A percentile compares a stretch with the other conserved stretches of the same genome.
Evolutionary conservation across 2,797 vertebrate species (phyloP).

Genomic region (Kryptopterus vitreolus): DNA sequence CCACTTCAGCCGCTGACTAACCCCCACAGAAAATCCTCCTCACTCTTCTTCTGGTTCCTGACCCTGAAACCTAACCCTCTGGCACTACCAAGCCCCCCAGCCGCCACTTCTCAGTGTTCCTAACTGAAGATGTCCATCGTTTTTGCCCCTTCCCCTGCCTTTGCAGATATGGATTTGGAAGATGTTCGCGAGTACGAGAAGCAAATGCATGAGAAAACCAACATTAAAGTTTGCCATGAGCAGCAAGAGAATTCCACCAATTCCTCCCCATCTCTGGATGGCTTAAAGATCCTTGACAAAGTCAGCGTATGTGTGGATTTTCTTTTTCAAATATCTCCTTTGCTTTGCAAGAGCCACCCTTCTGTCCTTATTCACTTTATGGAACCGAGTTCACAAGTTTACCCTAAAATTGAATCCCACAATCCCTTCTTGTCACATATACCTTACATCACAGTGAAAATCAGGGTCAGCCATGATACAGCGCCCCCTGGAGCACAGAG

Average conservation of each 20-base stretch:
- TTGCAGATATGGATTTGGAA: conserved; percentile 99
- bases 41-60: not conserved
- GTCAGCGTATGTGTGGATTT: conserved; percentile 87
- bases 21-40: not conserved
- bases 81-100: conserved; percentile 33
- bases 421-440: no score
- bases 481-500: no score
- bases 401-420: not conserved
- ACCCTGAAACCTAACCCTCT: conserved; percentile 31
- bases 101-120: conserved; percentile 1
- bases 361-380: conserved; percentile 48
- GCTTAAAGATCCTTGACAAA: conserved; percentile 92
- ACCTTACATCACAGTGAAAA: no score
- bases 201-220: conserved; percentile 99
- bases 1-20: conserved; percentile 26
- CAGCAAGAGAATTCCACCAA: conserved; percentile 78
- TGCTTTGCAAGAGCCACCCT: conserved; percentile 63
- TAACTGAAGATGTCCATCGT: conserved; percentile 34
- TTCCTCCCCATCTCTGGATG: conserved; percentile 91
- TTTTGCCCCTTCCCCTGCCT: conserved; percentile 53
- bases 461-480: no score
- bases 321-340: conserved; percentile 64
- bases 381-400: not conserved
- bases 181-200: conserved; percentile 97
- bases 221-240: conserved; percentile 98